Evolutionary conservation across 92 coral and sea anemone genomes (phyloP).

Genomic region (Porites evermanni): DNA sequence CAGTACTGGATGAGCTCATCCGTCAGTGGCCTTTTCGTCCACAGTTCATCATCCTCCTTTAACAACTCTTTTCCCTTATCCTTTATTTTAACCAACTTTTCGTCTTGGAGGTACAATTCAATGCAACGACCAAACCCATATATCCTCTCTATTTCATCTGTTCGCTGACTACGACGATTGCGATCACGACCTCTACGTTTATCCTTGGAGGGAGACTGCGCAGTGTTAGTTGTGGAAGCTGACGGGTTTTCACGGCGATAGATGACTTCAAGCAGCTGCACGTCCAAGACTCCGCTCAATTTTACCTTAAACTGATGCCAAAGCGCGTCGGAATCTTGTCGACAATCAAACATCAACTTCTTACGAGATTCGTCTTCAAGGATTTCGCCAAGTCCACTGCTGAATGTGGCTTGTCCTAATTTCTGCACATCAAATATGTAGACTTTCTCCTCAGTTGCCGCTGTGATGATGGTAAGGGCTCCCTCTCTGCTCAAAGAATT

Average conservation of each 20-base stretch:
- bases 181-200: constrained; percentile 36
- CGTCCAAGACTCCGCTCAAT: constrained; percentile 74
- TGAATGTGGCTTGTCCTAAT: constrained; percentile 64
- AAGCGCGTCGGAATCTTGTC: constrained; percentile 80
- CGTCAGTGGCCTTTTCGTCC: constrained; percentile 71
- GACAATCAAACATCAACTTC: constrained; percentile 85
- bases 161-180: constrained; percentile 64
- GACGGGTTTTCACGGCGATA: constrained; percentile 58
- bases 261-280: constrained; percentile 84
- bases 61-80: constrained; percentile 61
- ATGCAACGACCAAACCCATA: constrained; percentile 77
- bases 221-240: constrained; percentile 27
- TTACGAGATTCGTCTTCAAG: constrained; percentile 68
- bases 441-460: constrained; percentile 75
- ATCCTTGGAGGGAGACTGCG: constrained; percentile 29
- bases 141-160: constrained; percentile 60
- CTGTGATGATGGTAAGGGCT: constrained; percentile 73
- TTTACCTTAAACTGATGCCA: constrained; percentile 74
- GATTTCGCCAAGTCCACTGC: constrained; percentile 73
- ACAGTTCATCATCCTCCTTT: constrained; percentile 6
- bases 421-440: constrained; percentile 74
- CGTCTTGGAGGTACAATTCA: constrained; percentile 76
- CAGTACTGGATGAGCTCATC: constrained; percentile 68
- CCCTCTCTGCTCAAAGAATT: constrained; percentile 77
- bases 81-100: constrained; percentile 53